Evolutionary conservation across 1,140 invertebrate genomes (phyloP).

Genomic region (Drosophila kohkoa): DNA sequence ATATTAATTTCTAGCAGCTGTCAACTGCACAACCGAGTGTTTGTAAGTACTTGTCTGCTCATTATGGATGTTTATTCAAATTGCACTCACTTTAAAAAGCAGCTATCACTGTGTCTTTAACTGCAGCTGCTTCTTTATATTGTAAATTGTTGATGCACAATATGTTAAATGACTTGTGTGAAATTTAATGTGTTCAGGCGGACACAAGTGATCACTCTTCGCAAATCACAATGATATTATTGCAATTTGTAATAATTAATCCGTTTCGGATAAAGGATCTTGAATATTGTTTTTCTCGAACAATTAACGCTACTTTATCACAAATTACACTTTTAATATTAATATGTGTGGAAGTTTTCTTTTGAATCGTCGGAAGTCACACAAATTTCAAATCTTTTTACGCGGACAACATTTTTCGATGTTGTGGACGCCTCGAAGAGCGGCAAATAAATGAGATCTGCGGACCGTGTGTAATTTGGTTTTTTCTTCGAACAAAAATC

Average conservation of each 20-base stretch:
- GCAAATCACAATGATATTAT: neutral
- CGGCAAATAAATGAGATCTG: constrained; percentile 84
- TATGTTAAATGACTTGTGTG: constrained; percentile 37
- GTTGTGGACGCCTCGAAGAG: constrained; percentile 79
- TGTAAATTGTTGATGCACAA: constrained; percentile 34
- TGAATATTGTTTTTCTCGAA: neutral
- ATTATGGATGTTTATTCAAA: constrained; percentile 60
- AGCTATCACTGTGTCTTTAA: constrained; percentile 43
- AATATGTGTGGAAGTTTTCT: neutral
- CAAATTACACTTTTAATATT: constrained; percentile 36
- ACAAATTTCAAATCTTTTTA: constrained; percentile 6
- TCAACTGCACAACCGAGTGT: constrained; percentile 51
- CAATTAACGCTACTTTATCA: constrained; percentile 5
- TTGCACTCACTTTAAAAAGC: constrained; percentile 70
- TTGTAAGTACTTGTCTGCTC: neutral
- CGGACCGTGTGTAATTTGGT: constrained; percentile 79
- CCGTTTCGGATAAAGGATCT: neutral
- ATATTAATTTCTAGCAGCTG: constrained; percentile 48
- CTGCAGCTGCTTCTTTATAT: constrained; percentile 46
- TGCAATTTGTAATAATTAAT: neutral
- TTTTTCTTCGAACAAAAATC: constrained; percentile 77
- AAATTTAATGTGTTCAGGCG: constrained; percentile 15
- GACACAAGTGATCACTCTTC: neutral
- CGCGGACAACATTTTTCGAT: constrained; percentile 52
- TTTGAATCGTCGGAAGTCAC: constrained; percentile 8